Conservation (phyloP, 2,888 invertebrate genomes). For the Anticlea derivata region DNA sequence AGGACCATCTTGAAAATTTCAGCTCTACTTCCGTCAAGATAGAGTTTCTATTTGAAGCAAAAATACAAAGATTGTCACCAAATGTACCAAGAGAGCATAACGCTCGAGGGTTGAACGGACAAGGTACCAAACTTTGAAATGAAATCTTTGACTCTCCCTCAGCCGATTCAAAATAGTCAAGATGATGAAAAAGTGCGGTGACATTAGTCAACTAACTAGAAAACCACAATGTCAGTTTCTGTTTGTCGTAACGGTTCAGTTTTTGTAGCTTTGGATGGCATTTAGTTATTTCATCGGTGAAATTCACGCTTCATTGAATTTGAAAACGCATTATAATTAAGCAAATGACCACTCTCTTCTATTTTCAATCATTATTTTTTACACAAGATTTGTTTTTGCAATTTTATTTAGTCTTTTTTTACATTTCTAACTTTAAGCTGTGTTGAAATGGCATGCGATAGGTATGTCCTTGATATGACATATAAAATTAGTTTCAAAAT, state of each 20-base stretch:
- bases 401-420: no score
- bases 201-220: constrained; percentile 25
- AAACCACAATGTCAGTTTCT: constrained; percentile 44
- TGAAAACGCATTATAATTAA: constrained; percentile 9
- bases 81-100: constrained; percentile 58
- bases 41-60: constrained; percentile 19
- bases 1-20: no score
- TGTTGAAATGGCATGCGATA: no score
- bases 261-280: constrained; percentile 42
- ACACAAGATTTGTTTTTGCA: no score
- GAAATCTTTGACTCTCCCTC: not conserved
- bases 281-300: constrained; percentile 34
- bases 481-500: no score
- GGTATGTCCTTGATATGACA: no score
- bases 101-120: constrained; percentile 22
- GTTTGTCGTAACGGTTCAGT: constrained; percentile 44
- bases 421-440: no score
- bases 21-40: constrained; percentile 4
- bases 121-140: no score
- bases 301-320: constrained; percentile 29
- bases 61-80: constrained; percentile 60
- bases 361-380: no score
- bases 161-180: not conserved
- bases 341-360: no score
- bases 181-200: constrained; percentile 7